Evolutionary conservation across 2,113 vertebrate species (phyloP).

Genomic region (Etheostoma cragini): DNA sequence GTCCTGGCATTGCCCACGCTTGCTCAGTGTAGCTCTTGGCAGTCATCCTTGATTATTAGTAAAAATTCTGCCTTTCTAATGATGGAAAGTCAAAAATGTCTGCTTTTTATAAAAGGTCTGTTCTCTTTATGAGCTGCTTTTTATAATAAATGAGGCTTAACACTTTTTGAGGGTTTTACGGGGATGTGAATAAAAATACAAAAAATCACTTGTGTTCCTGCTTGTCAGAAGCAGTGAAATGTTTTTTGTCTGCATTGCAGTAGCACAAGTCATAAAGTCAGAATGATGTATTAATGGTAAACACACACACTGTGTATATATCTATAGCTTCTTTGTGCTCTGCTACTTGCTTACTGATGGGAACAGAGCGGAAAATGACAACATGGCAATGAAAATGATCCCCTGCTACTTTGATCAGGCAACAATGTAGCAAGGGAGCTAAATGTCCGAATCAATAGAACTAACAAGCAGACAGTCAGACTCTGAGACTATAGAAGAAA

Average conservation of each 20-base stretch:
- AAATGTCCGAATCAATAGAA: neutral
- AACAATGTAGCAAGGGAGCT: neutral
- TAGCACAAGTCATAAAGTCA: neutral
- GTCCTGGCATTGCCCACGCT: neutral
- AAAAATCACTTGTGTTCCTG: neutral
- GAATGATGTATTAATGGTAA: neutral
- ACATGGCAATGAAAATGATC: neutral
- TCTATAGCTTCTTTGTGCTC: neutral
- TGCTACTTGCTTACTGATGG: neutral
- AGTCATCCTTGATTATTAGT: neutral
- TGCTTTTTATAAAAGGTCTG: neutral
- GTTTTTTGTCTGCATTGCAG: neutral
- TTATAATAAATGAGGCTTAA: neutral
- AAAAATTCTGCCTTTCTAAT: neutral
- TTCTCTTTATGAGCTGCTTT: neutral
- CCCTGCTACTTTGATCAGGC: neutral
- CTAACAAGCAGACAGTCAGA: neutral
- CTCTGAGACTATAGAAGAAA: neutral
- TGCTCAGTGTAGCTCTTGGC: neutral
- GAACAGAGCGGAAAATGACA: slow-evolving; percentile 3
- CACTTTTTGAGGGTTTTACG: neutral
- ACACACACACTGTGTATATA: neutral
- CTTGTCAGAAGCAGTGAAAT: neutral
- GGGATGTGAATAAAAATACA: neutral
- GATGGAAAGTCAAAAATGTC: neutral